These are phyloP conservation scores for Spatula clypeata DNA, from an alignment of 2,797 vertebrate species.

Conservation along the genomic window DNA sequence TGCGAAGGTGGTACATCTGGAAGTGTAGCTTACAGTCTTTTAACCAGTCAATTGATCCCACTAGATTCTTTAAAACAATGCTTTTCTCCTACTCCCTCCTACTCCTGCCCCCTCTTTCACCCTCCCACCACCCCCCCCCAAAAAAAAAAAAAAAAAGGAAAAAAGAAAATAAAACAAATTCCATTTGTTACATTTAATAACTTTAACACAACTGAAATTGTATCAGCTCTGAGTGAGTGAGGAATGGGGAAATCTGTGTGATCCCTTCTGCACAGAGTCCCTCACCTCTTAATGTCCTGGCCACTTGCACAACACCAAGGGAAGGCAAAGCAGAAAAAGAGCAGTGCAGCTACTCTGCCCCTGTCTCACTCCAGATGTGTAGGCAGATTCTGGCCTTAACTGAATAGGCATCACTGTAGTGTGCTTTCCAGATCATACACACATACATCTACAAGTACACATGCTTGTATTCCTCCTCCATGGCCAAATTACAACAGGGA, in stretches of 20 bases:
- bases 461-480: too few relatives aligned
- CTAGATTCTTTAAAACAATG: neutral
- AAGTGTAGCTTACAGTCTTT: fast-evolving
- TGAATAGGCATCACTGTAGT: too few relatives aligned
- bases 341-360: neutral
- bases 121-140: too few relatives aligned
- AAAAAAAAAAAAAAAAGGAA: too few relatives aligned
- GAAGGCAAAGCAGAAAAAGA: neutral
- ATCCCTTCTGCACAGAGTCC: fast-evolving
- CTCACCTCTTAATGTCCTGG: neutral
- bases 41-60: neutral
- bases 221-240: neutral
- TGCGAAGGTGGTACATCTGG: neutral
- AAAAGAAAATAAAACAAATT: neutral
- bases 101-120: neutral
- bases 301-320: neutral
- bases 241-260: neutral
- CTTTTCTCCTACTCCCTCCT: neutral
- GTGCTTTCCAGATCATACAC: too few relatives aligned
- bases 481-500: too few relatives aligned
- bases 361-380: fast-evolving
- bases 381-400: neutral
- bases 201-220: neutral
- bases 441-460: too few relatives aligned
- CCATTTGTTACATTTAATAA: neutral